Evolutionary conservation across 2,113 vertebrate genomes (phyloP).

Genomic region (Toxotes jaculatrix): DNA sequence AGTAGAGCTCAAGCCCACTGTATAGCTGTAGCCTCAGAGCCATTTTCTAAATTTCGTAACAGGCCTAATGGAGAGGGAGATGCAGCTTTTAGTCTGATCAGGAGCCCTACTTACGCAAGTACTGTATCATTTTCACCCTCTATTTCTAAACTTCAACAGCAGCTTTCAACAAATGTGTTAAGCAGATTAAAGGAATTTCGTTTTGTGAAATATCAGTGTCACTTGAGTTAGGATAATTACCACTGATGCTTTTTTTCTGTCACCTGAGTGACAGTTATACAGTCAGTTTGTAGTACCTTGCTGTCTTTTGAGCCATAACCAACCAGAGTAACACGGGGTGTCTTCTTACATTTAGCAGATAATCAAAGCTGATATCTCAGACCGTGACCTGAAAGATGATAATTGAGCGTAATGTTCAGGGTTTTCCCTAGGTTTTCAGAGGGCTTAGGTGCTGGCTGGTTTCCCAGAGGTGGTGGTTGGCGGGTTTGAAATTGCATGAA

Average conservation of each 20-base stretch:
- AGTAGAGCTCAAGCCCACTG: slow-evolving; percentile 64
- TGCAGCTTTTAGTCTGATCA: slow-evolving; percentile 64
- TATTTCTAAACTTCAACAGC: slow-evolving; percentile 58
- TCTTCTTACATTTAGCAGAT: slow-evolving; percentile 12
- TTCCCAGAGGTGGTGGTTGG: no score
- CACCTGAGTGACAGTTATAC: background rate
- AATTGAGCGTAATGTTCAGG: slow-evolving; percentile 11
- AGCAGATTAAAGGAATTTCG: slow-evolving; percentile 47
- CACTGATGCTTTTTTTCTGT: slow-evolving; percentile 6
- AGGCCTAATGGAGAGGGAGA: slow-evolving; percentile 43
- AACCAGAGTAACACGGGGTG: background rate
- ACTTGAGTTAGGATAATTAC: slow-evolving; percentile 18
- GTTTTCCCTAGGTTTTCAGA: no score
- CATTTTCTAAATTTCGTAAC: slow-evolving; percentile 65
- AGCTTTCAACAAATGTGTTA: slow-evolving; percentile 45
- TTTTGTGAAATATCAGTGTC: slow-evolving; percentile 18
- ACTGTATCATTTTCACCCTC: slow-evolving; percentile 58
- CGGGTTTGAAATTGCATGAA: no score
- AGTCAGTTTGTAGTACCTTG: background rate
- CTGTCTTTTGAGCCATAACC: background rate
- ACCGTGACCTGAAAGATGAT: slow-evolving; percentile 18
- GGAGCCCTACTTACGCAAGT: slow-evolving; percentile 40
- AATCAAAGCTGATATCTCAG: slow-evolving; percentile 3
- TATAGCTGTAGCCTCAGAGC: slow-evolving; percentile 60
- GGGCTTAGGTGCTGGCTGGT: no score